A percentile compares a stretch with the other conserved stretches of the same genome.
These are phyloP conservation scores for Hemichromis elongatus DNA, from an alignment of 2,113 vertebrate species.

Conservation along the genomic window DNA sequence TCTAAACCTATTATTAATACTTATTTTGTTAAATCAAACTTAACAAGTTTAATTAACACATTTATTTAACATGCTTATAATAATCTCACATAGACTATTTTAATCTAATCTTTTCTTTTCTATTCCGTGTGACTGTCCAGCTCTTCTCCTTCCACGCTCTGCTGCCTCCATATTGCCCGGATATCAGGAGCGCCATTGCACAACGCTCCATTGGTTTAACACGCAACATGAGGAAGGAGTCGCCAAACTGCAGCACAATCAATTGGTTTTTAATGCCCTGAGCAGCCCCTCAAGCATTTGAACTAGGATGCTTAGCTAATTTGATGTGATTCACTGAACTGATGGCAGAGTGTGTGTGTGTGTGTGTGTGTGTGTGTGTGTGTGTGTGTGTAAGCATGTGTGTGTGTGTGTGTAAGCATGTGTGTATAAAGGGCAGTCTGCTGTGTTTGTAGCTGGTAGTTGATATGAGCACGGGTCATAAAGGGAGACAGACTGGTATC, in stretches of 20 bases:
- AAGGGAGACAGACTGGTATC: constrained; percentile 60
- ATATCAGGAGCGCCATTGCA: constrained; percentile 15
- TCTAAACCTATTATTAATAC: neutral
- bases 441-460: constrained; percentile 26
- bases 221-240: constrained; percentile 10
- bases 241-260: constrained; percentile 60
- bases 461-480: constrained; percentile 31
- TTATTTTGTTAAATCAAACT: neutral
- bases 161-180: constrained; percentile 56
- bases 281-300: constrained; percentile 45
- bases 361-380: neutral
- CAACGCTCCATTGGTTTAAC: constrained; percentile 52
- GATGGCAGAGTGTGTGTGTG: constrained; percentile 3
- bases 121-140: neutral
- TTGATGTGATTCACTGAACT: constrained; percentile 58
- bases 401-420: neutral
- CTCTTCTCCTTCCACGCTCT: constrained; percentile 5
- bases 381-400: neutral
- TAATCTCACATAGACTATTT: neutral
- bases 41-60: neutral
- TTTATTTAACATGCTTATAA: neutral
- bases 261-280: constrained; percentile 64
- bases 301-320: constrained; percentile 54
- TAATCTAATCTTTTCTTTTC: neutral
- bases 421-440: constrained; percentile 23